Base-by-base conservation (phyloP, 35 echinoderm and acorn worm species). In the Chiridota heheva region DNA sequence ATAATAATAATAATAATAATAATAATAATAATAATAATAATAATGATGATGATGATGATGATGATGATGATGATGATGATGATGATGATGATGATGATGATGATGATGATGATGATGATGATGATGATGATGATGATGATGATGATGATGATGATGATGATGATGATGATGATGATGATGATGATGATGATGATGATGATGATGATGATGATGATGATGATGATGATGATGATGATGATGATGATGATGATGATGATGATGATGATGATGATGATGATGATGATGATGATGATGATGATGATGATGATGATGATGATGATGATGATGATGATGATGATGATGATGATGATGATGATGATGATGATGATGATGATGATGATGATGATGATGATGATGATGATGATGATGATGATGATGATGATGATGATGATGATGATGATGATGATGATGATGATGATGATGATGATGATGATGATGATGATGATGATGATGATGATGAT, bases 31-130 rank as follows among this genome's bases (percentile, higher is more conserved):
- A n/a, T n/a, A n/a, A n/a, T n/a, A n/a, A n/a, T n/a, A n/a, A n/a
- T n/a, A n/a, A n/a, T n/a, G 47, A 51, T 51, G 47, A 51, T 51
- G 47, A n/a, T 51, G 47, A 51, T 51, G 47, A 51, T 51, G 47
- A 51, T 51, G 47, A 51, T 51, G 47, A 51, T 51, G 47, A 51
- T 51, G 47, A 51, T 51, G 47, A 51, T 51, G 47, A 51, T 51
- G 47, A 51, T 51, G 47, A 51, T 51, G 47, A 51, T 51, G 47
- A 51, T 51, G 47, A 51, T 51, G 47, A 51, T 51, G 47, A 51
- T 51, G 47, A 51, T n/a, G 47, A 51, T n/a, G 47, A 51, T n/a
- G 47, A 51, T n/a, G 47, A 51, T n/a, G 47, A 51, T n/a, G 47
- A 51, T n/a, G 47, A 51, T 51, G 47, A 51, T 51, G 47, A 51